These are phyloP conservation scores for Clupea harengus DNA, from an alignment of 2,113 vertebrate species.

Conservation along the genomic window DNA sequence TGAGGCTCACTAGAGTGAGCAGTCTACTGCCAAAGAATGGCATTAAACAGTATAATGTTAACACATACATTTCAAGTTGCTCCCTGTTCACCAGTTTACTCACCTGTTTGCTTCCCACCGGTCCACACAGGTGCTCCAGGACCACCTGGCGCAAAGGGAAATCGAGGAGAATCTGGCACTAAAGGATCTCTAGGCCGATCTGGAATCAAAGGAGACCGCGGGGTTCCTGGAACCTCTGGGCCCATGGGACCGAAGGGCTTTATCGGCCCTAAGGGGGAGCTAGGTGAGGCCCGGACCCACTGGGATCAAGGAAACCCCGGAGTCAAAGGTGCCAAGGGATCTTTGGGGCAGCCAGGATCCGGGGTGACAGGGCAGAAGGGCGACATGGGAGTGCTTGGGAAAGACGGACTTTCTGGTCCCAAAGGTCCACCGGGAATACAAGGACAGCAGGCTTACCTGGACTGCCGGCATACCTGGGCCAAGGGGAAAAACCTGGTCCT, in stretches of 20 bases:
- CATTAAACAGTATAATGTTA: neutral
- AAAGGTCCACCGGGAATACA: slow-evolving; percentile 62
- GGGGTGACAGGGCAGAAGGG: slow-evolving; percentile 79
- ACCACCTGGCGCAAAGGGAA: slow-evolving; percentile 82
- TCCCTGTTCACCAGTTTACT: neutral
- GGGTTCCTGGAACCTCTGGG: slow-evolving; percentile 74
- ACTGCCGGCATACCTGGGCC: slow-evolving; percentile 68
- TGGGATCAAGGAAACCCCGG: slow-evolving; percentile 76
- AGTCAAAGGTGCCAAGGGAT: slow-evolving; percentile 81
- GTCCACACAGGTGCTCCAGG: slow-evolving; percentile 77
- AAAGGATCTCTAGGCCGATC: slow-evolving; percentile 76
- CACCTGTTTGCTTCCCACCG: neutral
- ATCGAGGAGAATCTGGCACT: slow-evolving; percentile 78
- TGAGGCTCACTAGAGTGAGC: neutral
- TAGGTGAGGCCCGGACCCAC: slow-evolving; percentile 71
- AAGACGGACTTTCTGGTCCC: slow-evolving; percentile 65
- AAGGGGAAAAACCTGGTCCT: slow-evolving; percentile 76
- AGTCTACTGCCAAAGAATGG: neutral
- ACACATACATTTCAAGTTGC: too few species aligned
- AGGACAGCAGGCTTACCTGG: slow-evolving; percentile 73
- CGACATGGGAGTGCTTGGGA: slow-evolving; percentile 73
- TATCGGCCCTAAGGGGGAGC: slow-evolving; percentile 68
- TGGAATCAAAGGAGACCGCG: slow-evolving; percentile 81
- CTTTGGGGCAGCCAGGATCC: slow-evolving; percentile 74
- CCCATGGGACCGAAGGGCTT: slow-evolving; percentile 71